phyloP scores from a whole-genome alignment of 2,797 vertebrate species.

The Coranthus polyacanthus region DNA sequence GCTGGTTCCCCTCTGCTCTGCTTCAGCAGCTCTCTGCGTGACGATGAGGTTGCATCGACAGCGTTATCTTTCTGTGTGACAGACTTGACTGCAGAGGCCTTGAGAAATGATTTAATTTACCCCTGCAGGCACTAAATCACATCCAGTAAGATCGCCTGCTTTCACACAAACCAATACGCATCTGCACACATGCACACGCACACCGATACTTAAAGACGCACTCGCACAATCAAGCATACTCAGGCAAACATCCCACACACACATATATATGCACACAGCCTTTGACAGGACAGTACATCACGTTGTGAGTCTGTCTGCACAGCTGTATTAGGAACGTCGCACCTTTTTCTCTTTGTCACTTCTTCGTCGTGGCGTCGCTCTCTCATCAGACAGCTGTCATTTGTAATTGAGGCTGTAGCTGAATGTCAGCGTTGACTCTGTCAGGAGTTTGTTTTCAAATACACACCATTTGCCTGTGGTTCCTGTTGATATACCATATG shows the following conservation, averaged over 20 bases:
- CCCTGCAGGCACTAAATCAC: constrained; percentile 67
- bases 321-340: constrained; percentile 29
- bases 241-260: background rate
- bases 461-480: too few relatives aligned
- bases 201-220: background rate
- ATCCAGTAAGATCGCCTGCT: constrained; percentile 31
- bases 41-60: constrained; percentile 45
- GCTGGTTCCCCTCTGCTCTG: constrained; percentile 3
- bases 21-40: constrained; percentile 14
- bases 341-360: constrained; percentile 22
- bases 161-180: constrained; percentile 20
- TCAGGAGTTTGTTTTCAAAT: too few relatives aligned
- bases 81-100: constrained; percentile 66
- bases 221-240: constrained; percentile 27
- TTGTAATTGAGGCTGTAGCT: background rate
- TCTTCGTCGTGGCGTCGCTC: background rate
- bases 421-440: too few relatives aligned
- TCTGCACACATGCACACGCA: constrained; percentile 10
- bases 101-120: constrained; percentile 79
- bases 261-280: constrained; percentile 11
- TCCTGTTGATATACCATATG: too few relatives aligned
- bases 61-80: constrained; percentile 72
- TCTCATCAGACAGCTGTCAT: constrained; percentile 6
- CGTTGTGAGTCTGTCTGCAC: background rate
- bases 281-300: constrained; percentile 38